Evolutionary conservation across 2,113 vertebrate species (phyloP).

Genomic region (Proterorhinus semilunaris): DNA sequence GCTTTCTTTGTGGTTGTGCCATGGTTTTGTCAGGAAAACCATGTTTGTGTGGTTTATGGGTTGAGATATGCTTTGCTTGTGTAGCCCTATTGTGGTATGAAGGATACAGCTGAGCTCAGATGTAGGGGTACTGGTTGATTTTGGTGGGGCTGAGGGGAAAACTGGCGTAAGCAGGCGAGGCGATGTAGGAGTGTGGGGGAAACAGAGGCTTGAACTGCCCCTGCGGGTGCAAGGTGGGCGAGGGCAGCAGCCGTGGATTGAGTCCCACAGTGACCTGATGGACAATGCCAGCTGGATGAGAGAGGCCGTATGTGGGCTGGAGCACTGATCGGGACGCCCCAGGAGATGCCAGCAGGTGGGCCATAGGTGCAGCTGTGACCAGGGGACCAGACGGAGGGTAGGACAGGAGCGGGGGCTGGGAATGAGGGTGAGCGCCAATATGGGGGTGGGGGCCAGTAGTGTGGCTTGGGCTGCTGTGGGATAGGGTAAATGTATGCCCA

Average conservation of each 20-base stretch:
- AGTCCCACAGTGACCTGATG: constrained; percentile 95
- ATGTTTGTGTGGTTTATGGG: constrained; percentile 74
- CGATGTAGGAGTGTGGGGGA: constrained; percentile 92
- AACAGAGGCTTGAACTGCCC: constrained; percentile 94
- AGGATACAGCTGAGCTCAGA: constrained; percentile 79
- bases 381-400: constrained; percentile 86
- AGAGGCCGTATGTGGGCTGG: constrained; percentile 86
- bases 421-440: constrained; percentile 83
- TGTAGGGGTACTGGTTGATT: constrained; percentile 96
- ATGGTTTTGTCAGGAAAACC: constrained; percentile 91
- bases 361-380: constrained; percentile 84
- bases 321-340: constrained; percentile 88
- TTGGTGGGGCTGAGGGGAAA: constrained; percentile 97
- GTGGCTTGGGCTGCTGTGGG: constrained; percentile 91
- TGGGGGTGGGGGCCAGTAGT: constrained; percentile 82
- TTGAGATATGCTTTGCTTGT: constrained; percentile 31
- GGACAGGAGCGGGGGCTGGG: constrained; percentile 86
- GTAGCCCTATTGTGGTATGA: constrained; percentile 61
- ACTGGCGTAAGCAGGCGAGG: constrained; percentile 91
- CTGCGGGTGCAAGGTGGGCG: constrained; percentile 89
- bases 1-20: constrained; percentile 92
- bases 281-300: constrained; percentile 85
- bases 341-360: constrained; percentile 93
- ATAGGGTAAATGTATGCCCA: constrained; percentile 86
- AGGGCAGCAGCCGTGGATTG: constrained; percentile 90